These are phyloP conservation scores for Philereme vetulata DNA, from an alignment of 2,888 invertebrate species.

Conservation along the genomic window DNA sequence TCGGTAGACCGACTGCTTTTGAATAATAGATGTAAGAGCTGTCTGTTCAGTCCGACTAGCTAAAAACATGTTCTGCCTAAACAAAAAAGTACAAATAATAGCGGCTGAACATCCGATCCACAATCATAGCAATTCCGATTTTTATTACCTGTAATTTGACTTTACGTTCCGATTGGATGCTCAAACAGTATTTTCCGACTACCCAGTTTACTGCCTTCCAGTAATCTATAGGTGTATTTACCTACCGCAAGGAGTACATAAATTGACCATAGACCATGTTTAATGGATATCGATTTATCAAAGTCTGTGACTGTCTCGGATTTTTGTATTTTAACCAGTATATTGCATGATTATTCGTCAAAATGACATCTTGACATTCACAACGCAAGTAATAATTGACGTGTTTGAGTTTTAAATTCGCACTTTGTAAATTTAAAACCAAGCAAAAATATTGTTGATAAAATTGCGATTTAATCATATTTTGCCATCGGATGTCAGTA, in stretches of 20 bases:
- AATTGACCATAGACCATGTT: background rate
- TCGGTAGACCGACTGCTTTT: no score
- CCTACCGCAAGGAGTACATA: background rate
- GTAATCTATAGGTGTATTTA: background rate
- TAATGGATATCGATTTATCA: background rate
- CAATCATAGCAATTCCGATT: slow-evolving; percentile 48
- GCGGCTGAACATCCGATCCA: slow-evolving; percentile 37
- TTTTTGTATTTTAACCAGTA: background rate
- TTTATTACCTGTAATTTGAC: slow-evolving; percentile 55
- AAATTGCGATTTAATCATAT: no score
- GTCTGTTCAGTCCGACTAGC: background rate
- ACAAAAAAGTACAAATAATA: slow-evolving; percentile 17
- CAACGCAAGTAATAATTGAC: no score
- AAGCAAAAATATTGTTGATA: no score
- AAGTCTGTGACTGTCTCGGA: no score
- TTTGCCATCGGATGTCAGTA: no score
- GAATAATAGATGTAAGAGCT: no score
- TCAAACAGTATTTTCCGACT: slow-evolving; percentile 38
- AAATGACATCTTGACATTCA: slow-evolving; percentile 7
- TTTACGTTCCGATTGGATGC: slow-evolving; percentile 47
- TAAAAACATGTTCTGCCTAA: slow-evolving; percentile 7
- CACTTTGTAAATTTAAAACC: no score
- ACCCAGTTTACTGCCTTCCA: slow-evolving; percentile 1
- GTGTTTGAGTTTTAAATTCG: background rate
- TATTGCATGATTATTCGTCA: slow-evolving; percentile 6